phyloP scores from a whole-genome alignment of 2,113 vertebrate species.

The Xenopus tropicalis region DNA sequence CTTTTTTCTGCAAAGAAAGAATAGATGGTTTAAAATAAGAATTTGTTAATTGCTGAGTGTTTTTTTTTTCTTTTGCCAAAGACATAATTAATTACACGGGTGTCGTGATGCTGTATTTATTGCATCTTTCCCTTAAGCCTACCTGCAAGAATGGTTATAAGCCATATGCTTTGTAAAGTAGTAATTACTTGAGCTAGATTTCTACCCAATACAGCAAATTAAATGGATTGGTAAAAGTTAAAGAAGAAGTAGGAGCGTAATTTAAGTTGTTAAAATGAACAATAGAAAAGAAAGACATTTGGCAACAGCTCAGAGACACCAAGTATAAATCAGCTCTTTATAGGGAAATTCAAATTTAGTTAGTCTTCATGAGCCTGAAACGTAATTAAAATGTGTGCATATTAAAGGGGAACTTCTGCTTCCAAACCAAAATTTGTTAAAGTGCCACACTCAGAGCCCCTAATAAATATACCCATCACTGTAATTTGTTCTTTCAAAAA shows the following conservation, averaged over 20 bases:
- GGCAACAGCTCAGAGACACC: not conserved
- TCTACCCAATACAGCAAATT: not conserved
- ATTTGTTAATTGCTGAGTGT: conserved; percentile 26
- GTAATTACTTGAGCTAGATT: not conserved
- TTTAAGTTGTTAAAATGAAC: not conserved
- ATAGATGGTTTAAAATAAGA: conserved; percentile 46
- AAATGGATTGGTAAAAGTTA: not conserved
- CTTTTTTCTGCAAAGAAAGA: conserved; percentile 86
- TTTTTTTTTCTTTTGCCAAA: conserved; percentile 4
- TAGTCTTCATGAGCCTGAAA: too few species aligned
- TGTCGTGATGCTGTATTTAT: not conserved
- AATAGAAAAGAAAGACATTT: not conserved
- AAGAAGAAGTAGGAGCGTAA: not conserved
- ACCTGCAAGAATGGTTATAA: not conserved
- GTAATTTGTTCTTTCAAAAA: too few species aligned
- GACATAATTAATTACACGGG: conserved; percentile 27
- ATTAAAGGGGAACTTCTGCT: too few species aligned
- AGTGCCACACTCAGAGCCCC: too few species aligned
- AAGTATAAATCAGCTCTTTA: not conserved
- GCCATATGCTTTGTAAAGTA: not conserved
- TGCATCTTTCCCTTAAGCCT: not conserved
- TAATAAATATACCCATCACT: too few species aligned
- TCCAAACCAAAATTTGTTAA: too few species aligned
- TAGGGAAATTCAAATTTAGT: not conserved
- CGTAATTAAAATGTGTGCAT: too few species aligned